phyloP scores from a whole-genome alignment of 2,113 vertebrate genomes.

The Corythornis vintsioides region DNA sequence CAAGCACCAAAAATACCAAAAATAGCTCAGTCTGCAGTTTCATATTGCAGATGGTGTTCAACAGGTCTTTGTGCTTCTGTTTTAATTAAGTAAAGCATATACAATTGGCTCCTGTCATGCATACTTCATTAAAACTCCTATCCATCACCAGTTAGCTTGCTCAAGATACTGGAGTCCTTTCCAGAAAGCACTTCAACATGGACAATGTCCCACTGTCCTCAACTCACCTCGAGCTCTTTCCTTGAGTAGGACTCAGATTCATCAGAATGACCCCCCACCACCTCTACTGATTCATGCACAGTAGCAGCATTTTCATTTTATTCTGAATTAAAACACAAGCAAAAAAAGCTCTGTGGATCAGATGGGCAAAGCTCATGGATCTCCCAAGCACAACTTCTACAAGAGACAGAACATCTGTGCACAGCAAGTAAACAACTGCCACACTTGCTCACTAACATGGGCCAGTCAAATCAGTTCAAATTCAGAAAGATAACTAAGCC shows the following conservation, averaged over 20 bases:
- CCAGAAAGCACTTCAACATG: neutral
- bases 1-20: neutral
- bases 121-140: neutral
- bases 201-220: neutral
- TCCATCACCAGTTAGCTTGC: neutral
- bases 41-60: neutral
- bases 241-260: neutral
- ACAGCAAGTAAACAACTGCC: neutral
- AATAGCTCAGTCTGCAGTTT: neutral
- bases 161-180: neutral
- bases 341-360: neutral
- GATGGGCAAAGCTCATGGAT: fast-evolving
- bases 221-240: neutral
- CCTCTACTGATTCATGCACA: neutral
- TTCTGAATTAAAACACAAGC: neutral
- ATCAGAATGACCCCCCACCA: neutral
- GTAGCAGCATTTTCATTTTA: neutral
- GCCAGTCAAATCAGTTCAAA: neutral
- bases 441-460: fast-evolving
- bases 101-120: neutral
- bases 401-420: neutral
- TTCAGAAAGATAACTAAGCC: neutral
- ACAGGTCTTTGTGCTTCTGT: neutral
- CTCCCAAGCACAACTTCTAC: neutral
- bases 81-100: neutral